phyloP scores from a whole-genome alignment of 2,797 vertebrate genomes.

The Phylloscopus collybita region DNA sequence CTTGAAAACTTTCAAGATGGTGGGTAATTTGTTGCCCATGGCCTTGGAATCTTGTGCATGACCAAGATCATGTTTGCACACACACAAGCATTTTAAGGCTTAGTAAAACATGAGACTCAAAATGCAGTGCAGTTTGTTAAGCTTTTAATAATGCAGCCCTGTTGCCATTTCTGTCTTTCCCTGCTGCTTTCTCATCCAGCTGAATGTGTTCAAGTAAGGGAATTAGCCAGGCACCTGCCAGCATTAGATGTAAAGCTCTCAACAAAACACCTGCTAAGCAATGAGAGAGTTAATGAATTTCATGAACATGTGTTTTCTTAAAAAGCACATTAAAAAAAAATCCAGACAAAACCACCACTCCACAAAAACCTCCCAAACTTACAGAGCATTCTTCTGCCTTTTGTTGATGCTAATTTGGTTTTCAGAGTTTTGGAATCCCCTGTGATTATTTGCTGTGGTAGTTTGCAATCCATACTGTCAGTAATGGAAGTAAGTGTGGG shows the following conservation, averaged over 20 bases:
- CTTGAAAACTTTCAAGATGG: neutral
- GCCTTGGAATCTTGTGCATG: neutral
- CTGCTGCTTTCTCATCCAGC: neutral
- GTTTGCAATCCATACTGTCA: neutral
- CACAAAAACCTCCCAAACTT: neutral
- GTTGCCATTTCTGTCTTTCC: neutral
- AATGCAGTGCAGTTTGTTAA: neutral
- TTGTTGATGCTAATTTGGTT: neutral
- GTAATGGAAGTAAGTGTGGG: neutral
- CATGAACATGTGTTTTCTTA: neutral
- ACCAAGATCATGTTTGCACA: neutral
- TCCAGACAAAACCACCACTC: neutral
- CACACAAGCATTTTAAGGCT: neutral
- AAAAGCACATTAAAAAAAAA: neutral
- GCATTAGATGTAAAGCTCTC: neutral
- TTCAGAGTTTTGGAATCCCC: neutral
- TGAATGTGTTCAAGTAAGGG: neutral
- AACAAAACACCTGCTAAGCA: neutral
- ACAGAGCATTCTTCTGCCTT: neutral
- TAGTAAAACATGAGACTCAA: neutral
- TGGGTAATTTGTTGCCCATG: neutral
- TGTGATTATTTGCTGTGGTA: neutral
- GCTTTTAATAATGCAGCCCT: neutral
- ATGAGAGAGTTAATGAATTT: neutral
- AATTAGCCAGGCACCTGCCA: neutral